Evolutionary conservation across 2,888 invertebrate species (phyloP).

Genomic region (Julus scanicus): DNA sequence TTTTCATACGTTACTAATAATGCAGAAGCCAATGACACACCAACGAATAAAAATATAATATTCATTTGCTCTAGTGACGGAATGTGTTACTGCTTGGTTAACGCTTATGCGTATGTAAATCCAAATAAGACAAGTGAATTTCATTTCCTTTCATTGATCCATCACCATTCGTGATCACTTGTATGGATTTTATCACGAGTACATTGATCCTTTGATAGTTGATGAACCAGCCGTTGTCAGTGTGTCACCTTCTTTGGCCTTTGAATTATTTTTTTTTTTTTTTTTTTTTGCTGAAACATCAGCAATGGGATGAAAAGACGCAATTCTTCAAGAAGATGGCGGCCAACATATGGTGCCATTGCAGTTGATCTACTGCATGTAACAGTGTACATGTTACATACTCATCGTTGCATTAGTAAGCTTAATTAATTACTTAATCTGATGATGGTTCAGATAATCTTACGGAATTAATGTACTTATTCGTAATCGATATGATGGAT

Average conservation of each 20-base stretch:
- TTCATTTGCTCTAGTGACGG: neutral
- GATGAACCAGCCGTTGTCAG: neutral
- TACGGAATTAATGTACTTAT: neutral
- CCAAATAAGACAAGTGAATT: neutral
- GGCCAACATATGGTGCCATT: neutral
- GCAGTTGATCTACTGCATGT: neutral
- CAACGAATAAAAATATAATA: neutral
- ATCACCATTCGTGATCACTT: neutral
- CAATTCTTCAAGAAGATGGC: neutral
- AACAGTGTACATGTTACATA: neutral
- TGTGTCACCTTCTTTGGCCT: neutral
- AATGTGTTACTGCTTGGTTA: neutral
- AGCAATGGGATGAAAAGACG: neutral
- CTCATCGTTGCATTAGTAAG: neutral
- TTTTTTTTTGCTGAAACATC: neutral
- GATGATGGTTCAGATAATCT: neutral
- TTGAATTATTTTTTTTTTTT: neutral
- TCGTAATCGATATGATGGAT: no score
- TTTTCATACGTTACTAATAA: slow-evolving; percentile 32
- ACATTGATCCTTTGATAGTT: neutral
- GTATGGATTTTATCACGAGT: neutral
- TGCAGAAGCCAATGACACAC: slow-evolving; percentile 1
- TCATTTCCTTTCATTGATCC: slow-evolving; percentile 15
- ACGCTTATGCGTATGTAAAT: neutral
- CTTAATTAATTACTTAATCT: neutral